Percentiles rank a stretch among this genome's conserved stretches.
Conservation (phyloP, 2,113 vertebrate species). For the Sprattus sprattus region DNA sequence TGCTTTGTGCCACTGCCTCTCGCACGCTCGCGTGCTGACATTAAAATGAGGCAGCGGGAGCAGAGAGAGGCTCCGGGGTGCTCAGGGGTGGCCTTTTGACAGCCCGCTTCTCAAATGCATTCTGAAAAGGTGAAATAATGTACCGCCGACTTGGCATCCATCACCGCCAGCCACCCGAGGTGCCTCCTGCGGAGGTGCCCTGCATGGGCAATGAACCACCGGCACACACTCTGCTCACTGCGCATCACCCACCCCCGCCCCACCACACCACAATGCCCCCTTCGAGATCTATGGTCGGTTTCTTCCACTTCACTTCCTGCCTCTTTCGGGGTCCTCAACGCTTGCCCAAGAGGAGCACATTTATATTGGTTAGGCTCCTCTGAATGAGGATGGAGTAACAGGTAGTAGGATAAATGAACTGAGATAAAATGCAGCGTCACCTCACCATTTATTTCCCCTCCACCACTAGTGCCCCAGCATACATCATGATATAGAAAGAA, state of each 20-base stretch:
- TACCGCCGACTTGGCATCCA: conserved; percentile 45
- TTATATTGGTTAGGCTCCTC: conserved; percentile 41
- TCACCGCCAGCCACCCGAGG: conserved; percentile 58
- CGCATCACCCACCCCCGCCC: conserved; percentile 8
- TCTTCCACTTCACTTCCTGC: not conserved
- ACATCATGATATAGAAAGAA: conserved; percentile 32
- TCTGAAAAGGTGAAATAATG: conserved; percentile 62
- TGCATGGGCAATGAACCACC: conserved; percentile 51
- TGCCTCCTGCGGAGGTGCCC: conserved; percentile 31
- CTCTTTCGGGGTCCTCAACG: conserved; percentile 10
- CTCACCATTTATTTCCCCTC: conserved; percentile 23
- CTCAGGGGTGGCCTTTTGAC: conserved; percentile 53
- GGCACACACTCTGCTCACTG: conserved; percentile 21
- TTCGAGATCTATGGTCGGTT: not conserved
- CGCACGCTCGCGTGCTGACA: conserved; percentile 49
- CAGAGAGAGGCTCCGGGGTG: conserved; percentile 4
- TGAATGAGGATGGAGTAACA: conserved; percentile 29
- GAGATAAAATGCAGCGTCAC: conserved; percentile 5
- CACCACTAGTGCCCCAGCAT: not conserved
- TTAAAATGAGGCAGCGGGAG: conserved; percentile 42
- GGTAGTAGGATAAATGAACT: conserved; percentile 40
- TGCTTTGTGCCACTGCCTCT: conserved; percentile 47
- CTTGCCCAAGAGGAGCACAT: conserved; percentile 45
- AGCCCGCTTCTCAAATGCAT: conserved; percentile 55
- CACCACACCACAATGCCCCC: not conserved